Evolutionary conservation across 2,797 vertebrate species (phyloP), one percentile per base, ranked within the genome.

Genomic region (Nannoperca obscura): DNA sequence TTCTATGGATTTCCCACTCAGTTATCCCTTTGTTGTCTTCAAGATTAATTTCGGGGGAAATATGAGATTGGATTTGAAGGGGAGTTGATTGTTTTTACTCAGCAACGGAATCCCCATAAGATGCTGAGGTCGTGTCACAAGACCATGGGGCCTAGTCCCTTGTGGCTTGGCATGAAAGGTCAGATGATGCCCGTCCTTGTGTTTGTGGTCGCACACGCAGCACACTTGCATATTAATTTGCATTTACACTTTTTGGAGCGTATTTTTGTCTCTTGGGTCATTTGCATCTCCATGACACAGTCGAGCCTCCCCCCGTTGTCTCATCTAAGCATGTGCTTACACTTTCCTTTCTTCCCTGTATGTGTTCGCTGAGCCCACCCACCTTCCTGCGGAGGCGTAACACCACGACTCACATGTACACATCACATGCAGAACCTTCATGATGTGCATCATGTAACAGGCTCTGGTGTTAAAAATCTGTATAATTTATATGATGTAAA

Each of bases 261-360:
- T 40, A 50, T 42, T 66, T 72, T 71, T 84, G 71, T 83, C 83
- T 84, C 69, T 1, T 4, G 44, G 74, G 73, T 90, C 61, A 88
- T 92, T 92, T 90, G 85, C 85, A 88, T 93, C 30, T 85, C 80
- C 80, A 87, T 86, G 50, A 71, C 55, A 36, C 69, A 49, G 30
- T 65, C 27, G 47, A 44, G 8, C 24, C 24, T 2, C 24, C 42
- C 54, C 34, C 17, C 20, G 57, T 66, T 68, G 73, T 63, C 38
- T 78, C 53, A 19, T 64, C 57, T 40, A 0, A 65, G 11, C 52
- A 80, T 62, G 44, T 10, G 38, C 32, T 36, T 2, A 32, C 66
- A 34, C 34, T 44, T 64, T 55, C 46, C 34, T 24, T 57, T 55
- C 69, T 36, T 65, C 42, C 13, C 57, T 59, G 32, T 71, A 68